Evolutionary conservation across 1,140 invertebrate species (phyloP).

Genomic region (Lysiphlebus fabarum): DNA sequence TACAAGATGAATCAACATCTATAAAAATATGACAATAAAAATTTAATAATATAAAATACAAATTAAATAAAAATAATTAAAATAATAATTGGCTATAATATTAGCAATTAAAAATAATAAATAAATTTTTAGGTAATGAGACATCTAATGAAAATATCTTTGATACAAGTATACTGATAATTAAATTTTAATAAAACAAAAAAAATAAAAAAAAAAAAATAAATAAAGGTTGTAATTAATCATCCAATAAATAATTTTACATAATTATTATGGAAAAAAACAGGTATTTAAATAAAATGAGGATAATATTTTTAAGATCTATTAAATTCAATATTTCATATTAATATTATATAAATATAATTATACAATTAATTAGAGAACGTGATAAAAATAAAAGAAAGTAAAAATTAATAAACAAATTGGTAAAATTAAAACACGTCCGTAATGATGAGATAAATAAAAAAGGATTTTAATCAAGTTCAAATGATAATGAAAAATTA

Average conservation of each 20-base stretch:
- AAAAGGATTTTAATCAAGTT: not conserved
- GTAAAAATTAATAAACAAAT: not conserved
- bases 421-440: conserved; percentile 20
- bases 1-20: conserved; percentile 14
- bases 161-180: conserved; percentile 33
- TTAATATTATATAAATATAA: conserved; percentile 35
- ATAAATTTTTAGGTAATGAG: conserved; percentile 32
- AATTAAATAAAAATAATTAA: conserved; percentile 23
- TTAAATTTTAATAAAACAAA: conserved; percentile 1
- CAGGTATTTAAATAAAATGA: conserved; percentile 32
- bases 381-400: conserved; percentile 23
- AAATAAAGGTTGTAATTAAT: conserved; percentile 28
- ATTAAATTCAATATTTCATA: conserved; percentile 52
- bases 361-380: conserved; percentile 19
- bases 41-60: conserved; percentile 7
- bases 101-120: no score
- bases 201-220: no score
- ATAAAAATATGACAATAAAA: conserved; percentile 12
- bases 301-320: conserved; percentile 51
- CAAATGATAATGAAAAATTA: not conserved
- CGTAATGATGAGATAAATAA: conserved; percentile 3
- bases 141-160: conserved; percentile 56
- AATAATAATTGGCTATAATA: conserved; percentile 23
- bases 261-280: no score
- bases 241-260: no score